A percentile compares a stretch with the other conserved stretches of the same genome.
phyloP scores from a whole-genome alignment of 2,113 vertebrate genomes.

The Cyanocitta stelleri region DNA sequence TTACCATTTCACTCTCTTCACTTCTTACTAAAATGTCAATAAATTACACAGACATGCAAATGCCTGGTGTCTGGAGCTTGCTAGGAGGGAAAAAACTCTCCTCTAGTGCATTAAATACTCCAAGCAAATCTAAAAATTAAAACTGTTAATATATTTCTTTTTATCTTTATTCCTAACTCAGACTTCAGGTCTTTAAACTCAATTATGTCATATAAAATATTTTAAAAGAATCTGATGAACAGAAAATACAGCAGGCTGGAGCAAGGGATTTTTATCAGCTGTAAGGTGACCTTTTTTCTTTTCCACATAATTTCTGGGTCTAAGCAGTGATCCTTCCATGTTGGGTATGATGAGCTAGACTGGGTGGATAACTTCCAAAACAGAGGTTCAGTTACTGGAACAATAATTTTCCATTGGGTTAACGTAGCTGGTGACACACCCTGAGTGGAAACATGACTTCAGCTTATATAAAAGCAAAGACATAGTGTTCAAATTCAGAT shows the following conservation, averaged over 20 bases:
- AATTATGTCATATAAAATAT: neutral
- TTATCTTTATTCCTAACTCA: neutral
- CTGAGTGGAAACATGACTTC: constrained; percentile 17
- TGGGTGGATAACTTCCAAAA: constrained; percentile 32
- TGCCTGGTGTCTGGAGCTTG: neutral
- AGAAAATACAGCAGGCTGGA: neutral
- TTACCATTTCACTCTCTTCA: neutral
- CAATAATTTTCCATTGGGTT: constrained; percentile 46
- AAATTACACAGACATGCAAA: neutral
- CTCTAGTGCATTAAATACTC: neutral
- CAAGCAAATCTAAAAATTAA: neutral
- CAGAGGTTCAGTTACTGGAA: constrained; percentile 28
- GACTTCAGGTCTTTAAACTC: neutral
- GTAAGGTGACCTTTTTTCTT: neutral
- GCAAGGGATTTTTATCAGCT: neutral
- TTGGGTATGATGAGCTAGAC: neutral
- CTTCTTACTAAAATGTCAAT: neutral
- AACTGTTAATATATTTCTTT: neutral
- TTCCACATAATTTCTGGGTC: neutral
- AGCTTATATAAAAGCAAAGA: neutral
- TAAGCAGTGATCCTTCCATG: neutral
- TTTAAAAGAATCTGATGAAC: neutral
- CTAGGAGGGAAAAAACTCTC: neutral
- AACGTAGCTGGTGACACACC: neutral
- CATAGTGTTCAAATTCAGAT: neutral